phyloP scores from a whole-genome alignment of 2,888 invertebrate species.

The Apeira syringaria region DNA sequence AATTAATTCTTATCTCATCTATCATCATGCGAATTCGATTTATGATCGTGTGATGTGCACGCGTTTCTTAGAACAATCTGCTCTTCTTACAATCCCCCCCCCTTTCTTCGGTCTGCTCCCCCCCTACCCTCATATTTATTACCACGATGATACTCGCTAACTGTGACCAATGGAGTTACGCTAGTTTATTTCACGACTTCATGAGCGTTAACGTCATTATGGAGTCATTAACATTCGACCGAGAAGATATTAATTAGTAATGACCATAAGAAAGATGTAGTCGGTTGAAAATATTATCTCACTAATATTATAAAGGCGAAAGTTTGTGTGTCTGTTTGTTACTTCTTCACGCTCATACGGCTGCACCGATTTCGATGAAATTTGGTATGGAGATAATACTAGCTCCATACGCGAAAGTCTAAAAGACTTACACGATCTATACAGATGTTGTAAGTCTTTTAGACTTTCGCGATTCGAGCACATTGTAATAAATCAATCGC shows the following conservation, averaged over 20 bases:
- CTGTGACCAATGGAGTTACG: conserved; percentile 44
- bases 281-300: background rate
- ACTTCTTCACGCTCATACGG: no score
- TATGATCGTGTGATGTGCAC: conserved; percentile 49
- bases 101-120: no score
- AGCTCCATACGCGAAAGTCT: no score
- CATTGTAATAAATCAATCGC: no score
- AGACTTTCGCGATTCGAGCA: no score
- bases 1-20: no score
- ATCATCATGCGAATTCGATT: conserved; percentile 49
- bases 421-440: no score
- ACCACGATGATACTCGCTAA: conserved; percentile 5
- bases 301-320: no score
- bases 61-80: conserved; percentile 47
- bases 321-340: no score
- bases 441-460: no score
- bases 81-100: conserved; percentile 4
- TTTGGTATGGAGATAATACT: no score
- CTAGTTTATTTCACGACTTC: conserved; percentile 48
- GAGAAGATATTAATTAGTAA: conserved; percentile 15
- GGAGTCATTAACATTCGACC: conserved; percentile 12
- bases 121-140: conserved; percentile 17
- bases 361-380: no score
- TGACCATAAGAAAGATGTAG: background rate
- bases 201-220: conserved; percentile 27